These are phyloP conservation scores for Hycleus cichorii DNA, from an alignment of 1,140 invertebrate genomes.

Conservation along the genomic window DNA sequence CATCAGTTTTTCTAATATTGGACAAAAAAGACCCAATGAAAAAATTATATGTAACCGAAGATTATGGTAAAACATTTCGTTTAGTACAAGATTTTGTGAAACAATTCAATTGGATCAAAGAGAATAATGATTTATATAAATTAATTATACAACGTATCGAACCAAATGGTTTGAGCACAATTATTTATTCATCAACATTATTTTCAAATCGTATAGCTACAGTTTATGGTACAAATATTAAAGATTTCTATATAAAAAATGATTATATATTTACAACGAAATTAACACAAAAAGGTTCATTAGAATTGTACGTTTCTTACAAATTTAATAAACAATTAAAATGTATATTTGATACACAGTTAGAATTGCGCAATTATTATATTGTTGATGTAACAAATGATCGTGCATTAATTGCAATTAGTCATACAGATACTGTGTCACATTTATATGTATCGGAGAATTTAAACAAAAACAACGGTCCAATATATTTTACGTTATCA, in stretches of 20 bases:
- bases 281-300: slow-evolving; percentile 42
- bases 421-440: slow-evolving; percentile 62
- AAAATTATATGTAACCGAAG: slow-evolving; percentile 62
- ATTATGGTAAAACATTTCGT: slow-evolving; percentile 66
- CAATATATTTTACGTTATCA: slow-evolving; percentile 66
- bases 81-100: slow-evolving; percentile 66
- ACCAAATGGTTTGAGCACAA: slow-evolving; percentile 51
- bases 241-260: slow-evolving; percentile 74
- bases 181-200: slow-evolving; percentile 48
- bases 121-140: slow-evolving; percentile 34
- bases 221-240: slow-evolving; percentile 58
- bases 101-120: slow-evolving; percentile 61
- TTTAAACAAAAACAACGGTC: slow-evolving; percentile 47
- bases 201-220: slow-evolving; percentile 41
- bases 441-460: slow-evolving; percentile 73
- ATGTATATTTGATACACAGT: slow-evolving; percentile 65
- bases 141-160: slow-evolving; percentile 67
- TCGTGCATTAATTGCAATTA: slow-evolving; percentile 75
- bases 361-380: slow-evolving; percentile 63
- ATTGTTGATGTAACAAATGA: slow-evolving; percentile 76
- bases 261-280: slow-evolving; percentile 80
- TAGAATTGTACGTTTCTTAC: slow-evolving; percentile 74
- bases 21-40: slow-evolving; percentile 63
- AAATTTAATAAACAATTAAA: slow-evolving; percentile 60
- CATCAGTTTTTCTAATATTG: slow-evolving; percentile 54